Base-by-base conservation (phyloP, 2,888 invertebrate genomes). In the Thumatha senex region DNA sequence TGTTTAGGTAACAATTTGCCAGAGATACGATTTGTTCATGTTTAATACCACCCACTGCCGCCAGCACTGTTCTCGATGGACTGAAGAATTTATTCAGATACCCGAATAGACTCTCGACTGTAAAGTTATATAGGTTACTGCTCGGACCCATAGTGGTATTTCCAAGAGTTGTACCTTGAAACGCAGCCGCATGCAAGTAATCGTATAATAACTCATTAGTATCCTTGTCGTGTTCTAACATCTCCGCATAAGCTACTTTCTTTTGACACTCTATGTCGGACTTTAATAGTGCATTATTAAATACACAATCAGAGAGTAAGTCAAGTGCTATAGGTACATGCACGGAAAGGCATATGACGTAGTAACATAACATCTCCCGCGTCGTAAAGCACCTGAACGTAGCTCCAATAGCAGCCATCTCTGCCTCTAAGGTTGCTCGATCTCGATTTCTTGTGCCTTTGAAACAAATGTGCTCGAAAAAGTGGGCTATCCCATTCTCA, bases 311-410 rank as follows among this genome's bases (percentile, higher is more conserved):
- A 1, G 97, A 93, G 47, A 99, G 92, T 66, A 99, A 96, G 78
- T 99, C 98, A 15, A 99, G 92, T 4, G 98, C 96, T 74, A 95
- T 94, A 0, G 95, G 94, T 0, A 98, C 93, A 88, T 99, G 98
- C 76, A 96, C 94, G 1, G 95, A 92, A 56, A 99, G 92, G 76
- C 98, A 98, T 84, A 98, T 97, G 12, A 98, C 98, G 80, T 98
- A 99, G 86, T 97, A 99, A 0, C 96, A 97, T 10, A 98, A 97
- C 86, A 99, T 97, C 85, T 99, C 99, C 49, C 99, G 93, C 39
- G 97, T 97, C 2, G 99, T 99, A 84, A 97, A 98, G 7, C 98
- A 98, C 85, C 98, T 98, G 68, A 99, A 92, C 75, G 98, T 98
- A 2, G 98, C 98, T 11, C 99, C 99, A 91, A 98, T 95, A 74